A percentile compares a stretch with the other conserved stretches of the same genome.
phyloP scores from a whole-genome alignment of 2,113 vertebrate genomes.

The Bufo bufo region DNA sequence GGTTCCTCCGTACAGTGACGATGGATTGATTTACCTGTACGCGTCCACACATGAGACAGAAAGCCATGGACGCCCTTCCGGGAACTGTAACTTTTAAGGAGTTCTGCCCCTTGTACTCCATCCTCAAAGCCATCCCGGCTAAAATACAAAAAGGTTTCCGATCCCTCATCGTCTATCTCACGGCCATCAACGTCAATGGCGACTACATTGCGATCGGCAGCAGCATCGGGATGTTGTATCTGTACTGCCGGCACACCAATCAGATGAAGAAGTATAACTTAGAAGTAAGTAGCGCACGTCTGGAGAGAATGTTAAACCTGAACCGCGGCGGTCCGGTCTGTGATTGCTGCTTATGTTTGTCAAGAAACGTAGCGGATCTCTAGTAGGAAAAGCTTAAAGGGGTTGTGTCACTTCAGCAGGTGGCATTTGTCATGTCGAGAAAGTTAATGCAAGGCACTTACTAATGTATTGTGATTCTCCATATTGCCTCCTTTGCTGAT shows the following conservation, averaged over 20 bases:
- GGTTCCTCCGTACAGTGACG: conserved; percentile 58
- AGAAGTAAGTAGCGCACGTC: conserved; percentile 75
- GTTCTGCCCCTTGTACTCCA: conserved; percentile 91
- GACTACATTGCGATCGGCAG: conserved; percentile 97
- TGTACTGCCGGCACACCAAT: conserved; percentile 86
- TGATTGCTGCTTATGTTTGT: too few relatives aligned
- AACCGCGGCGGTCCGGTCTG: too few relatives aligned
- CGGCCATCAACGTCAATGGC: conserved; percentile 86
- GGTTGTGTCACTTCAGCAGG: too few relatives aligned
- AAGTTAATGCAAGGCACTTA: too few relatives aligned
- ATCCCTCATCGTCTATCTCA: conserved; percentile 90
- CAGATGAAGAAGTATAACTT: conserved; percentile 95
- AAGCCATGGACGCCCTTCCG: conserved; percentile 78
- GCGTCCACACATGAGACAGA: conserved; percentile 6
- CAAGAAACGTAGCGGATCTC: too few relatives aligned
- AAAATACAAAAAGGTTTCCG: conserved; percentile 95
- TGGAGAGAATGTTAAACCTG: too few relatives aligned
- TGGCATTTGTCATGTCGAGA: too few relatives aligned
- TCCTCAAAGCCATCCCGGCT: conserved; percentile 90
- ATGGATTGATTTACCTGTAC: conserved; percentile 45
- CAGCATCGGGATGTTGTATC: conserved; percentile 95
- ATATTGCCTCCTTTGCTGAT: too few relatives aligned
- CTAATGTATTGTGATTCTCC: too few relatives aligned
- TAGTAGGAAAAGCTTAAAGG: too few relatives aligned
- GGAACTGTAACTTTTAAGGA: conserved; percentile 80